Evolutionary conservation across 2,888 invertebrate species (phyloP).

Genomic region (Ligdia adustata): DNA sequence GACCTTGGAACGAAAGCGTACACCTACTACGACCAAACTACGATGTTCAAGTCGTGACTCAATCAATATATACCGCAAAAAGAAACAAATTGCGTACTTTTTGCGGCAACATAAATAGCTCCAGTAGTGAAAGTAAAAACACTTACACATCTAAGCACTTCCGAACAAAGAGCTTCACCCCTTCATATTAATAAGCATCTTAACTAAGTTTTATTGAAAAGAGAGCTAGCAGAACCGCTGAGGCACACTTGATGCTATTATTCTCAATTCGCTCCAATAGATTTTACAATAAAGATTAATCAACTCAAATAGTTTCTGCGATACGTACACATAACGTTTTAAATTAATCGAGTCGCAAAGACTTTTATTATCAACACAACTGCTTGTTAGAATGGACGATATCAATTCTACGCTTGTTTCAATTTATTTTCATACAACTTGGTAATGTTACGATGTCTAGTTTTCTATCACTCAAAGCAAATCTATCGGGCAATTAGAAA

Average conservation of each 20-base stretch:
- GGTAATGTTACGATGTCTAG: constrained; percentile 37
- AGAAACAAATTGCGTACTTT: constrained; percentile 67
- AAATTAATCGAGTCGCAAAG: constrained; percentile 32
- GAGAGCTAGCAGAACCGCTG: constrained; percentile 40
- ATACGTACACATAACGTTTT: constrained; percentile 32
- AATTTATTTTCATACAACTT: constrained; percentile 30
- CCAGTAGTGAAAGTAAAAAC: constrained; percentile 70
- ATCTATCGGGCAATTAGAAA: constrained; percentile 52
- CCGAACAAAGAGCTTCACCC: constrained; percentile 37
- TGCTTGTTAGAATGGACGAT: constrained; percentile 23
- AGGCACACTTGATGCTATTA: constrained; percentile 35
- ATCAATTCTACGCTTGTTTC: constrained; percentile 19
- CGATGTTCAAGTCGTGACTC: constrained; percentile 61
- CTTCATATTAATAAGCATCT: constrained; percentile 36
- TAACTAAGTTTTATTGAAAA: constrained; percentile 41
- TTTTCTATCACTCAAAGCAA: constrained; percentile 40
- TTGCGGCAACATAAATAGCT: constrained; percentile 51
- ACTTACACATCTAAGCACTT: constrained; percentile 27
- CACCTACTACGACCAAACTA: constrained; percentile 50
- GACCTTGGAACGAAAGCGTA: constrained; percentile 69
- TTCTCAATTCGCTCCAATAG: constrained; percentile 52
- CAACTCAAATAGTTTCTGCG: constrained; percentile 38
- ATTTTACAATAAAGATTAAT: constrained; percentile 51
- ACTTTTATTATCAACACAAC: constrained; percentile 23
- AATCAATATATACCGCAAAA: constrained; percentile 65